Evolutionary conservation across 2,797 vertebrate species (phyloP).

Genomic region (Linurgus olivaceus): DNA sequence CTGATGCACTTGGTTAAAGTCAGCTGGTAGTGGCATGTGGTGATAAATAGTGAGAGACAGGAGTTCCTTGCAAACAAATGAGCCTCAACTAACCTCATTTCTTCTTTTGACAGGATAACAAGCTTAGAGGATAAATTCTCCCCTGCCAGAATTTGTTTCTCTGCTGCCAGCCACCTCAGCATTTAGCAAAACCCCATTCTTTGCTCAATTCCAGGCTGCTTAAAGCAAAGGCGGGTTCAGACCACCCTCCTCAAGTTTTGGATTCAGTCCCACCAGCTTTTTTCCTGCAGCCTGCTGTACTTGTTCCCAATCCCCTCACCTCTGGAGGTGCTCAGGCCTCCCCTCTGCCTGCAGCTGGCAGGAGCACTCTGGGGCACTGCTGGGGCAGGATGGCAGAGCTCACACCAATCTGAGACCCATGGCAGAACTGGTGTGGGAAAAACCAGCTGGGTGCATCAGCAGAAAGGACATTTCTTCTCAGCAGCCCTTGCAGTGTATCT

Average conservation of each 20-base stretch:
- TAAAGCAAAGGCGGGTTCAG: neutral
- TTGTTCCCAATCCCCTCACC: neutral
- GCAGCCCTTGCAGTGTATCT: neutral
- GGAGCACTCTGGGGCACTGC: neutral
- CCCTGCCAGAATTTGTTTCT: neutral
- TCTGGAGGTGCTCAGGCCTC: neutral
- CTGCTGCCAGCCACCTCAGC: conserved; percentile 17
- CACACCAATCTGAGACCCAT: fast-evolving
- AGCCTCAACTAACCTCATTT: conserved; percentile 59
- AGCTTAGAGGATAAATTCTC: conserved; percentile 57
- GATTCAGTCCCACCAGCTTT: neutral
- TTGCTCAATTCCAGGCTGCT: neutral
- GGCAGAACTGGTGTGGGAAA: neutral
- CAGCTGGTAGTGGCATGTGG: neutral
- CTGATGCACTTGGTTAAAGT: neutral
- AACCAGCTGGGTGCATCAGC: neutral
- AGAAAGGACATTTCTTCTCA: neutral
- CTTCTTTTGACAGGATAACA: conserved; percentile 53
- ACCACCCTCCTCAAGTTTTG: neutral
- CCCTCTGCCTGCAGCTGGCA: neutral
- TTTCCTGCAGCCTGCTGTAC: neutral
- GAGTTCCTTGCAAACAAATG: conserved; percentile 50
- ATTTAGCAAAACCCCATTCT: conserved; percentile 24
- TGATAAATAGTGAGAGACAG: conserved; percentile 50
- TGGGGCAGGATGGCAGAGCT: neutral